These are phyloP conservation scores for Caenorhabditis sp. DNA, from an alignment of 2,888 invertebrate species.

Conservation along the genomic window DNA sequence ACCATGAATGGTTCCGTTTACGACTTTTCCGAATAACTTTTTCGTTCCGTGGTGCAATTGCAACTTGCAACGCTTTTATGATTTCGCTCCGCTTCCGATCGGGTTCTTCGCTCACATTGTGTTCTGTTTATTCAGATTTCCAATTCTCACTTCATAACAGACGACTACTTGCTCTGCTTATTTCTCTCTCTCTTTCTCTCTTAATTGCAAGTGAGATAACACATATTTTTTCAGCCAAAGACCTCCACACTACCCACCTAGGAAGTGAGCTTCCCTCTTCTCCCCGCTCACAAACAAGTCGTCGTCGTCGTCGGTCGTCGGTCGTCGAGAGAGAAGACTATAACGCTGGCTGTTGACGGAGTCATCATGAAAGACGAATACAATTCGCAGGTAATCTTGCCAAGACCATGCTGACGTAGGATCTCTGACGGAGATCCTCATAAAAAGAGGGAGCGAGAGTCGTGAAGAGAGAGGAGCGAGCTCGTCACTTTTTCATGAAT, in stretches of 20 bases:
- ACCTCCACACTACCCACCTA: conserved; percentile 27
- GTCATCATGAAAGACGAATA: conserved; percentile 56
- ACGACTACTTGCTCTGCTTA: neutral
- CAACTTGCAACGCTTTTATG: no score
- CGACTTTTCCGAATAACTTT: no score
- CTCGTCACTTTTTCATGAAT: conserved; percentile 25
- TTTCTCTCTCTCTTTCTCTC: neutral
- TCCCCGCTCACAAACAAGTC: conserved; percentile 24
- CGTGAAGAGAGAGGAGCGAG: no score
- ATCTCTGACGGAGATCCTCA: no score
- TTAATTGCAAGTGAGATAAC: conserved; percentile 4
- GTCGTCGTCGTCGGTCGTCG: conserved; percentile 1
- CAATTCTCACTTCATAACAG: no score
- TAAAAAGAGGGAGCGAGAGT: neutral
- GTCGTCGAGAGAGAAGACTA: neutral
- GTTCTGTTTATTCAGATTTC: no score
- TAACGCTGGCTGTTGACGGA: neutral
- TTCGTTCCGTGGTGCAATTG: no score
- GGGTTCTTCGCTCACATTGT: neutral
- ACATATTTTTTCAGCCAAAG: conserved; percentile 13
- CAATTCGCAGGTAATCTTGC: conserved; percentile 51
- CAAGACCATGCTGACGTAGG: no score
- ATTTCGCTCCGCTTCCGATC: no score
- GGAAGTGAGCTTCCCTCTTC: conserved; percentile 3
- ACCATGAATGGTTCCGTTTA: no score